Evolutionary conservation across 2,113 vertebrate genomes (phyloP), one percentile per base, ranked within the genome.

Genomic region (Rhadina sibilatrix): DNA sequence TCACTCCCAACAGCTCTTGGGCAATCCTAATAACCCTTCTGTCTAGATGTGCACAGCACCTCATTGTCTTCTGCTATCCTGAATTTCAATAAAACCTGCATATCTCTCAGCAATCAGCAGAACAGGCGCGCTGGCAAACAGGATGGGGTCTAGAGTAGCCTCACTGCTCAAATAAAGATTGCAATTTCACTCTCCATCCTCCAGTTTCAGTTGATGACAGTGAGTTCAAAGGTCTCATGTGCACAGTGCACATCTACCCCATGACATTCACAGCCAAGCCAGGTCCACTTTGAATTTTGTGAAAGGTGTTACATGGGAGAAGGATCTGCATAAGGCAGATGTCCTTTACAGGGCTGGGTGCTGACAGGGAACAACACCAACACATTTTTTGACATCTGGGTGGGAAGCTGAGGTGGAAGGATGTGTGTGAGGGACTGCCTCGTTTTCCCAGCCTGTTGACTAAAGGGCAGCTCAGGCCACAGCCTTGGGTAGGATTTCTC

Each of bases 121-220:
- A 78, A 75, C 21, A 60, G 61, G 42, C 69, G 59, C 37, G 15
- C 47, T 60, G 50, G 59, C 46, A 89, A 80, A 80, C 50, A 11
- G 0, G 15, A 12, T 25, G n/a, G n/a, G 60, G 24, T 69, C 33
- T 72, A 5, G 0, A 46, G 30, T 2, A 54, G 33, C n/a, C 27
- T 80, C 54, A 21, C 30, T 70, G 54, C 72, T 54, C 76, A 52
- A 42, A 68, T 18, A 24, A 65, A 42, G 24, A 24, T 16, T n/a
- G 74, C 8, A 52, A 4, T 60, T 83, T 86, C 64, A 70, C 3
- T 1, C 33, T 47, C 13, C 7, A 4, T 69, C 72, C 85, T 87
- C n/a, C 57, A 65, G 11, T 42, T 77, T 57, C 71, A 66, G 42
- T 1, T 22, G 50, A 15, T 70, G 84, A 27, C 37, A 37, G 17